These are phyloP conservation scores for Botrylloides violaceus DNA, from an alignment of 23 tunicate species.

Conservation along the genomic window DNA sequence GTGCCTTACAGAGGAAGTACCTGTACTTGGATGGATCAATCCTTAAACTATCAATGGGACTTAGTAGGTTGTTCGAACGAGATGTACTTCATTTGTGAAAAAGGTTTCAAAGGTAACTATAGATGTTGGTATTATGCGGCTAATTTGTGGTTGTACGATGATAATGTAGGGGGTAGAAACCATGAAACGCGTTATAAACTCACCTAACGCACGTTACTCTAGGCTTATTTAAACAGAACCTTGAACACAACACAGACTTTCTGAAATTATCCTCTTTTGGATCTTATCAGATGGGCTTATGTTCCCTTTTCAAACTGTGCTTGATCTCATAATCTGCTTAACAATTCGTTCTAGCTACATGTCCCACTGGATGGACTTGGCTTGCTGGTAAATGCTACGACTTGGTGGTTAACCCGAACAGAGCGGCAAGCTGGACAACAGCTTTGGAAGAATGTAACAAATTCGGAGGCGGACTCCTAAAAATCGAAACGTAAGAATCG, in stretches of 20 bases:
- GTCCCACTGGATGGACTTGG: conserved; percentile 83
- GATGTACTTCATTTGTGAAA: conserved; percentile 49
- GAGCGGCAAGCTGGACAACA: conserved; percentile 63
- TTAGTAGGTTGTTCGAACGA: conserved; percentile 47
- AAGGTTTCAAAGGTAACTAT: conserved; percentile 54
- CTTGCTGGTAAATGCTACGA: conserved; percentile 79
- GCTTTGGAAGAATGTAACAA: conserved; percentile 56
- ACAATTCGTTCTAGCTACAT: conserved; percentile 39
- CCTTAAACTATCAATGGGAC: conserved; percentile 32
- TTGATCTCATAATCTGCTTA: too few relatives aligned
- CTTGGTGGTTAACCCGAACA: conserved; percentile 56
- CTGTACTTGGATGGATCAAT: conserved; percentile 29
- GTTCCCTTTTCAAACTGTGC: too few relatives aligned
- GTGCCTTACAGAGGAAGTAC: conserved; percentile 59
- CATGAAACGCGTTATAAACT: too few relatives aligned
- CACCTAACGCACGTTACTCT: too few relatives aligned
- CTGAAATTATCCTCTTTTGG: too few relatives aligned
- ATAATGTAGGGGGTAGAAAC: too few relatives aligned
- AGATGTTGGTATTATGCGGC: too few relatives aligned
- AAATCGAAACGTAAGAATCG: conserved; percentile 63
- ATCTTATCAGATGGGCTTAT: too few relatives aligned
- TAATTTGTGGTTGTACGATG: too few relatives aligned
- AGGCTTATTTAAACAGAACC: too few relatives aligned
- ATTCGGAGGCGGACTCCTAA: conserved; percentile 67
- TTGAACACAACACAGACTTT: too few relatives aligned